Conservation (phyloP, 2,888 invertebrate genomes). For the Leucophora obtusa region DNA sequence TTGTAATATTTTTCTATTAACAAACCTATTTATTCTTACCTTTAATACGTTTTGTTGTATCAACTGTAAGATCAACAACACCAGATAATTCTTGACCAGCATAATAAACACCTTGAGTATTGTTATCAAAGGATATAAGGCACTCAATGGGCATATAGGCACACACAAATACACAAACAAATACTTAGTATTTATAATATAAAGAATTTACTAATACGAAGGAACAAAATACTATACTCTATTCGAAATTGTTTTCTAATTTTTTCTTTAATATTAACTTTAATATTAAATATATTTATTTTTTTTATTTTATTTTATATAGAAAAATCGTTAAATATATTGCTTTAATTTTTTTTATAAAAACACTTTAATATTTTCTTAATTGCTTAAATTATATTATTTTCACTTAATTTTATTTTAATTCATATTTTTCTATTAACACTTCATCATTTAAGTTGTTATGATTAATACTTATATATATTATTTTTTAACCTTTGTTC, state of each 20-base stretch:
- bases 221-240: background rate
- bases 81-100: slow-evolving; percentile 78
- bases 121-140: slow-evolving; percentile 79
- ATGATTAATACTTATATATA: slow-evolving; percentile 39
- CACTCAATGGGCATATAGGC: slow-evolving; percentile 78
- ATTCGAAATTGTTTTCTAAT: background rate
- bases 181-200: background rate
- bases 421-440: slow-evolving; percentile 39
- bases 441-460: slow-evolving; percentile 22
- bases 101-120: slow-evolving; percentile 79
- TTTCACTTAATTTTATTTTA: slow-evolving; percentile 3
- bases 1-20: slow-evolving; percentile 1
- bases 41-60: slow-evolving; percentile 78
- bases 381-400: background rate
- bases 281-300: background rate
- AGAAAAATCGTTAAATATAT: slow-evolving; percentile 17
- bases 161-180: slow-evolving; percentile 60
- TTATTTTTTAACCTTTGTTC: slow-evolving; percentile 1
- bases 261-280: background rate
- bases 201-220: background rate
- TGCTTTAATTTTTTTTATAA: slow-evolving; percentile 11
- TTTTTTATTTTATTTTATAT: background rate
- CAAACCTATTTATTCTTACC: slow-evolving; percentile 67
- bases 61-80: slow-evolving; percentile 77
- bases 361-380: slow-evolving; percentile 1